phyloP scores from a whole-genome alignment of 2,113 vertebrate species.

The Atrichornis clamosus region DNA sequence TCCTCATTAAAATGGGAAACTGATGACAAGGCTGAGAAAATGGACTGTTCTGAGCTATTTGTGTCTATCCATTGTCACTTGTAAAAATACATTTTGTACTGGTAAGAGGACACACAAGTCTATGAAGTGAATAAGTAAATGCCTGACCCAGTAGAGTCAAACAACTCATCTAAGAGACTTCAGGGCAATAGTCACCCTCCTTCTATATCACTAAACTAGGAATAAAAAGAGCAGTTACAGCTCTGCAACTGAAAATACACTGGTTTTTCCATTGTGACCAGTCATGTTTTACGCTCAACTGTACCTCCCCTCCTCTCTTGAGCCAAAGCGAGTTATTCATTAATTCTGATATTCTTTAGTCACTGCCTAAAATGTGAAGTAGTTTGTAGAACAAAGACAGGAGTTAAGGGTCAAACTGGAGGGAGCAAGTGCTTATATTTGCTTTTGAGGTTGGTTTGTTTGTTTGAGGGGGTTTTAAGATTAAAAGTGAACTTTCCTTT shows the following conservation, averaged over 20 bases:
- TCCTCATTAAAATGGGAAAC: background rate
- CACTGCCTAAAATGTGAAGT: slow-evolving; percentile 67
- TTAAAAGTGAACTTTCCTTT: slow-evolving; percentile 36
- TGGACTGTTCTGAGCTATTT: background rate
- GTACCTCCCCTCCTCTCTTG: background rate
- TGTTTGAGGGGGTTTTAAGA: background rate
- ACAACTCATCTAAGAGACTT: background rate
- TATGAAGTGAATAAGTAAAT: background rate
- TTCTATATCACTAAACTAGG: background rate
- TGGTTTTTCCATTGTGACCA: background rate
- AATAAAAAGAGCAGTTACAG: background rate
- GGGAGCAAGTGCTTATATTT: background rate
- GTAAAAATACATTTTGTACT: slow-evolving; percentile 3
- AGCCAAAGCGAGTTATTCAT: slow-evolving; percentile 74
- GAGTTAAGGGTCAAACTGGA: slow-evolving; percentile 47
- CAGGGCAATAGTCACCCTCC: background rate
- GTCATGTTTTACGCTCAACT: background rate
- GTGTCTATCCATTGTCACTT: background rate
- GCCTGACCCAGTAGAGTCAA: background rate
- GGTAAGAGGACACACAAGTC: background rate
- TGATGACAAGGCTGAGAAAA: background rate
- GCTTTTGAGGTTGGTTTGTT: background rate
- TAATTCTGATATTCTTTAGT: slow-evolving; percentile 76
- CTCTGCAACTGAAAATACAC: slow-evolving; percentile 24
- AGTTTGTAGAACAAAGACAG: slow-evolving; percentile 70